Base-by-base conservation (phyloP, 2,888 invertebrate species). In the Loripinus fragilis region DNA sequence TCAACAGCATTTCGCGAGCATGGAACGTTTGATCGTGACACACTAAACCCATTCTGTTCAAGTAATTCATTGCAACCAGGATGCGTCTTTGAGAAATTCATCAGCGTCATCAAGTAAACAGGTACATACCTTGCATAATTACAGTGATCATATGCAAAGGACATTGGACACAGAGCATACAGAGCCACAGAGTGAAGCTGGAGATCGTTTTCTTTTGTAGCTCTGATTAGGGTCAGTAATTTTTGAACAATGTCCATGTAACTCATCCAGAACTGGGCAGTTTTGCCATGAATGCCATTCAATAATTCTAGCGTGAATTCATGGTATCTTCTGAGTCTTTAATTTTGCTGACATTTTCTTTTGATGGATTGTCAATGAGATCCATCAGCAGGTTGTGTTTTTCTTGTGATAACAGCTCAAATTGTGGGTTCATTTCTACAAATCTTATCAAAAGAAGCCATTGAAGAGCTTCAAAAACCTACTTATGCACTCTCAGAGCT, bases 71-170 rank as follows among this genome's bases (percentile, higher is more conserved):
- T 72, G 23, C 76, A 71, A 42, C 82, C 79, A 35, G 77, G 76
- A 42, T 81, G 78, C 35, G 72, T 71, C 15, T 68, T 33, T 8
- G 48, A 17, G 0, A 84, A 69, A 64, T 79, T 76, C 38, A 76
- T 15, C 50, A 80, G 30, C 15, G 66, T 74, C 28, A 71, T 20
- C 33, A 85, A 15, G 70, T 80, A 80, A 17, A 52, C 75, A 23
- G 77, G 65, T 7, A 74, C 23, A 65, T 84, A 85, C 35, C 81
- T 65, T 25, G 82, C 81, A 50, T 82, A 85, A 65, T 82, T 82
- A 30, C 17, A 48, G 45, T 75, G 83, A 38, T 78, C 78, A 42
- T 48, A 74, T 0, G 74, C 76, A 68, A 83, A 83, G 45, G 78
- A 75, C 38, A 85, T 12, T 23, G 75, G 73, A 65, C 80, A 83